Base-by-base conservation (phyloP, 2,888 invertebrate genomes). In the Tridacna crocea region DNA sequence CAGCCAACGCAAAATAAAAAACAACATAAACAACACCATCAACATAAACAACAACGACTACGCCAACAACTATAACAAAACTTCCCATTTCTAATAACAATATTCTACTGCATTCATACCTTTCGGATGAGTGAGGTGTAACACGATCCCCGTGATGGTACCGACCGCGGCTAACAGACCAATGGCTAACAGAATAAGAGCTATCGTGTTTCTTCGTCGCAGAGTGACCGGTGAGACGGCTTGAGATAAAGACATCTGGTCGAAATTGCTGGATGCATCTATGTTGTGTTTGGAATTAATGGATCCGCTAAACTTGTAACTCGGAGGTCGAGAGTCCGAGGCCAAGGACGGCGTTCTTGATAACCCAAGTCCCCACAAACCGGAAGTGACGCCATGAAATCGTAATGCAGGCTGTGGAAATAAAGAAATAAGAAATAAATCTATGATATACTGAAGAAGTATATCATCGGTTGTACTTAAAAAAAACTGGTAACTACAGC, bases 81-180 rank as follows among this genome's bases (percentile, higher is more conserved):
- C n/a, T n/a, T n/a, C n/a, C n/a, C n/a, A n/a, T n/a, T n/a, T n/a
- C 36, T 36, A 36, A 36, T 4, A 36, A 36, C 8, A 4, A 4
- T 36, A 36, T 36, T 36, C 36, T 55, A 55, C 15, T 6, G 19
- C 13, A 27, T 36, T 68, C 70, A 15, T 82, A 89, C 89, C 88
- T 83, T 81, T 84, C 51, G 87, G 87, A 46, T 87, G 82, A 13
- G 84, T 79, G 65, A 87, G 85, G 61, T 86, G 88, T 4, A 89
- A 72, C 0, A 85, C 75, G 3, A 87, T 82, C 22, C 89, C 89
- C 2, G 87, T 77, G 15, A 84, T 81, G 1, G 88, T 83, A 8
- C 88, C 88, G 3, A 87, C 79, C 4, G 87, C 83, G 0, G 89
- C 89, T n/a, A 89, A 27, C 10, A 89, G 74, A 24, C 79, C 89